Base-by-base conservation (phyloP, 1,140 invertebrate genomes). In the Odontomachus brunneus region DNA sequence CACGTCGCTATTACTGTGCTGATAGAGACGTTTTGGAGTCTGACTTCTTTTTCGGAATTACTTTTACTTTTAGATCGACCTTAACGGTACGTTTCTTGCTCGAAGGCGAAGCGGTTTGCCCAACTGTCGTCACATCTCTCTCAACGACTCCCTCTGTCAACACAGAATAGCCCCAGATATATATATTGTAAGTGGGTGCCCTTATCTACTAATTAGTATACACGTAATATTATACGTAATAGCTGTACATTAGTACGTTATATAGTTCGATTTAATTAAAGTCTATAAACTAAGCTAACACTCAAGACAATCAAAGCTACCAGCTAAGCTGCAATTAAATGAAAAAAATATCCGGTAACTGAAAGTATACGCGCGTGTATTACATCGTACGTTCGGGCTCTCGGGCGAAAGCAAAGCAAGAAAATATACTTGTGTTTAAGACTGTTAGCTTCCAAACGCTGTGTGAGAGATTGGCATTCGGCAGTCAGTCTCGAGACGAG, bases 401-500 rank as follows among this genome's bases (percentile, higher is more conserved):
- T n/a, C 38, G 9, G 51, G 33, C 53, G 5, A 26, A 69, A 24
- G 19, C 75, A 49, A 69, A 69, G 55, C 57, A 76, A 67, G 65
- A 69, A 44, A 66, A 88, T 92, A 96, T 97, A 97, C 97, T 97
- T 97, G 96, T 97, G 97, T 93, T 96, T 97, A 93, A 95, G 94
- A 92, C 96, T 96, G 92, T 96, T 96, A 94, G 97, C 96, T 95
- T 98, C 97, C 95, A 97, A 96, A 95, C 97, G 97, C 94, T 96
- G 95, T 92, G 97, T 97, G 94, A 98, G 95, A 94, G 95, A 96
- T 95, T 97, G 97, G 95, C 97, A 97, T 95, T 98, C 97, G 90
- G 94, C 95, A 91, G 97, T 97, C 92, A 98, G 96, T 96, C 97
- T 97, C 95, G 97, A 97, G 96, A 97, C 97, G 95, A 97, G 96